Evolutionary conservation across 2,888 invertebrate genomes (phyloP), one percentile per base, ranked within the genome.

Genomic region (Pimpla rufipes): DNA sequence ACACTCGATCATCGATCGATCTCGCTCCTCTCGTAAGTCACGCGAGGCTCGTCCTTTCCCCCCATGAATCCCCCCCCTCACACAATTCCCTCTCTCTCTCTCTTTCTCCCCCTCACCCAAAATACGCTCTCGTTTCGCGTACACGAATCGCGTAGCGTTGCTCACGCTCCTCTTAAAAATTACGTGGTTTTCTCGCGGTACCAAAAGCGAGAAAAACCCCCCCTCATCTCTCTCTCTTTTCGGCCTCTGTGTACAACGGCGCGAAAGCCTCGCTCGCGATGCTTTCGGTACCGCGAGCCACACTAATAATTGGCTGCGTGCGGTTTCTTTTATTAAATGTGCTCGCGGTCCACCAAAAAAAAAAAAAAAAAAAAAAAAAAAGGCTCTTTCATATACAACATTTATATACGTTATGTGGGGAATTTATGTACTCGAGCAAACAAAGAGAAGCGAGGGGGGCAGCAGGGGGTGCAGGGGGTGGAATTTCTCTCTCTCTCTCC

Each of bases 261-360:
- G 37, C 59, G 13, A 45, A 47, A 8, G 16, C 50, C 5, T 29
- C 45, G 23, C 37, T 23, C 64, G n/a, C n/a, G n/a, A n/a, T n/a
- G n/a, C n/a, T n/a, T n/a, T n/a, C n/a, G n/a, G n/a, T n/a, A n/a
- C n/a, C n/a, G n/a, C n/a, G 16, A 47, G 37, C 74, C 50, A 37
- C 23, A 16, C 37, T 57, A 70, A 74, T 70, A 66, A 83, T 71
- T 76, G 84, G 74, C 80, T 81, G 82, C 78, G 88, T 88, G 87
- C 84, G 86, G 85, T 89, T 89, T 86, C 86, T 86, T 88, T 88
- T 85, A 85, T 87, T 87, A 85, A 87, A 84, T 78, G 80, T 70
- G 79, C 70, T 75, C 81, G 70, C 79, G 64, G 70, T 47, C 64
- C 35, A 47, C 50, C 64, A 23, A 50, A n/a, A 42, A 55, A 21